Conservation (phyloP, 1,140 invertebrate species). For the Cyclargus thomasi region DNA sequence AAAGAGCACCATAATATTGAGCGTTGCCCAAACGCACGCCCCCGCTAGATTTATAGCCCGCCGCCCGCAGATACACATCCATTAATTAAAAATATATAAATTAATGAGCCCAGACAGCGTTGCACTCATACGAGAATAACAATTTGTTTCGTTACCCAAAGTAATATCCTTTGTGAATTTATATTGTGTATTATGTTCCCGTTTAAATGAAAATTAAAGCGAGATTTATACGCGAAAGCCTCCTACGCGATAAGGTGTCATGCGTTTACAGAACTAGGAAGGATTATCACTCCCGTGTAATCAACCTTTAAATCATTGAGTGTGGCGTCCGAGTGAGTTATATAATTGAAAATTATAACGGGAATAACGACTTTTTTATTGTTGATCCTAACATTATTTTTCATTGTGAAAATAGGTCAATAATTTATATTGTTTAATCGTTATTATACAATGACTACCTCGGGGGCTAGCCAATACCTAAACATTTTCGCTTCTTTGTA, state of each 20-base stretch:
- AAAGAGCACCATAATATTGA: slow-evolving; percentile 68
- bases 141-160: slow-evolving; percentile 25
- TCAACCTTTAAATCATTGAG: slow-evolving; percentile 7
- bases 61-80: slow-evolving; percentile 64
- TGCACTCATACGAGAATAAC: slow-evolving; percentile 25
- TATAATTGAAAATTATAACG: not conserved
- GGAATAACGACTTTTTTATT: not conserved
- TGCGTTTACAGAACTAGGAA: slow-evolving; percentile 5
- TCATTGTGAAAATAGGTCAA: no score
- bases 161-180: slow-evolving; percentile 5
- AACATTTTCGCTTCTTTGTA: no score
- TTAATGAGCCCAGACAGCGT: slow-evolving; percentile 42
- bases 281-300: slow-evolving; percentile 7
- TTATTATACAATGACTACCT: no score
- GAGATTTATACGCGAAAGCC: slow-evolving; percentile 8
- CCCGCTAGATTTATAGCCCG: slow-evolving; percentile 60
- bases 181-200: slow-evolving; percentile 9
- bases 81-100: slow-evolving; percentile 72
- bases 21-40: slow-evolving; percentile 59
- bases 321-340: not conserved
- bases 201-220: slow-evolving; percentile 15
- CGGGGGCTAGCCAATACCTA: no score
- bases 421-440: no score
- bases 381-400: not conserved
- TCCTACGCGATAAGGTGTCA: slow-evolving; percentile 12